Conservation (phyloP, 2,888 invertebrate genomes). For the Ceriagrion tenellum region DNA sequence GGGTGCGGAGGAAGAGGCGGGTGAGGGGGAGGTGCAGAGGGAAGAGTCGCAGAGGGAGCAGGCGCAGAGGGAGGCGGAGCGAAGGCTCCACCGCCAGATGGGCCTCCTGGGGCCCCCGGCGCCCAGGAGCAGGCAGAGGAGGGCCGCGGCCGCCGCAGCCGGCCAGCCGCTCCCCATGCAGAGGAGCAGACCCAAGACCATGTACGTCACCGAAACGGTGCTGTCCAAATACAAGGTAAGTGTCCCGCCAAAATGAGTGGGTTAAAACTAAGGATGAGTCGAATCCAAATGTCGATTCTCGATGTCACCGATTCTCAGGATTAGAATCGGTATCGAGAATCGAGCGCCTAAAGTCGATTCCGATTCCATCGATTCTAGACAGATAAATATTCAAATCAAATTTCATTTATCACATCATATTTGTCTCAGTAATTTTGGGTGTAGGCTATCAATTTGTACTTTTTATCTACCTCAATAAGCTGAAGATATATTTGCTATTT, state of each 20-base stretch:
- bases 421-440: too few relatives aligned
- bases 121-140: constrained; percentile 14
- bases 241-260: neutral
- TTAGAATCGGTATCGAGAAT: too few relatives aligned
- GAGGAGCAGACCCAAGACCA: constrained; percentile 70
- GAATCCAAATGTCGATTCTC: too few relatives aligned
- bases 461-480: too few relatives aligned
- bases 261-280: too few relatives aligned
- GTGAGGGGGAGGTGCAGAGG: constrained; percentile 77
- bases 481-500: too few relatives aligned
- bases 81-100: constrained; percentile 61
- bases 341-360: too few relatives aligned
- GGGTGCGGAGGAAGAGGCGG: constrained; percentile 72
- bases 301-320: too few relatives aligned
- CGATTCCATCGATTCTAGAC: too few relatives aligned
- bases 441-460: too few relatives aligned
- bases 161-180: neutral
- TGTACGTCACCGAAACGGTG: constrained; percentile 75
- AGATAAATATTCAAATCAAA: too few relatives aligned
- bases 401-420: too few relatives aligned
- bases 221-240: constrained; percentile 78
- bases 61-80: constrained; percentile 75
- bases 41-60: constrained; percentile 77
- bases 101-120: constrained; percentile 36
- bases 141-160: neutral